Evolutionary conservation across 2,113 vertebrate species (phyloP).

Genomic region (Salvator merianae): DNA sequence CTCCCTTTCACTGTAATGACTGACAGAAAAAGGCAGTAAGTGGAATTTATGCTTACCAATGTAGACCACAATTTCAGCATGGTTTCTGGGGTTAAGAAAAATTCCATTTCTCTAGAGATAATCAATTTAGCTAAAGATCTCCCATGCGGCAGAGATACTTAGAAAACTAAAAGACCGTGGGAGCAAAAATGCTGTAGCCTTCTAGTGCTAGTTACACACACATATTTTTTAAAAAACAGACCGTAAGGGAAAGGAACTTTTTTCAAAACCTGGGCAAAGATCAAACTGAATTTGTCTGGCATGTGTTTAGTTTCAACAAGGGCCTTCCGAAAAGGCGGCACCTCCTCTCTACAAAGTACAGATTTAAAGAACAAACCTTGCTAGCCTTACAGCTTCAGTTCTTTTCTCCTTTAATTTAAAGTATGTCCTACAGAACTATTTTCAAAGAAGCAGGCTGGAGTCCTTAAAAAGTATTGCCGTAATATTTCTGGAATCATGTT

Average conservation of each 20-base stretch:
- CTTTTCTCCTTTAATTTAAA: not conserved
- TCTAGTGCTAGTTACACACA: too few relatives aligned
- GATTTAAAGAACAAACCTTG: not conserved
- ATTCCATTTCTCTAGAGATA: not conserved
- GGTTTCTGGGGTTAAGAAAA: not conserved
- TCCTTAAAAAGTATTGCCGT: not conserved
- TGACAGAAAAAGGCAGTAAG: not conserved
- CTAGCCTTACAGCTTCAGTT: not conserved
- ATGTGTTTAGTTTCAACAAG: not conserved
- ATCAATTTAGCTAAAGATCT: fast-evolving
- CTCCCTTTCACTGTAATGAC: not conserved
- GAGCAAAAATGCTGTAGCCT: not conserved
- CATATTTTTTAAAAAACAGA: not conserved
- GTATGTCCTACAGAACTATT: not conserved
- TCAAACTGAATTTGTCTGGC: not conserved
- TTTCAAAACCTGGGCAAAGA: not conserved
- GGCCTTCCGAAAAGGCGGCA: not conserved
- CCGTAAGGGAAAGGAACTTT: not conserved
- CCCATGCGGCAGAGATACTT: not conserved
- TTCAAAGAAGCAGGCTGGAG: not conserved
- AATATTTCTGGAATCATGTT: not conserved
- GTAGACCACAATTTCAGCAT: not conserved
- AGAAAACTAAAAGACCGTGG: not conserved
- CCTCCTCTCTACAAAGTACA: not conserved
- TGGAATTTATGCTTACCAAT: constrained; percentile 50